These are phyloP conservation scores for Ornithoptera priamus DNA, from an alignment of 2,888 invertebrate genomes.

Conservation along the genomic window DNA sequence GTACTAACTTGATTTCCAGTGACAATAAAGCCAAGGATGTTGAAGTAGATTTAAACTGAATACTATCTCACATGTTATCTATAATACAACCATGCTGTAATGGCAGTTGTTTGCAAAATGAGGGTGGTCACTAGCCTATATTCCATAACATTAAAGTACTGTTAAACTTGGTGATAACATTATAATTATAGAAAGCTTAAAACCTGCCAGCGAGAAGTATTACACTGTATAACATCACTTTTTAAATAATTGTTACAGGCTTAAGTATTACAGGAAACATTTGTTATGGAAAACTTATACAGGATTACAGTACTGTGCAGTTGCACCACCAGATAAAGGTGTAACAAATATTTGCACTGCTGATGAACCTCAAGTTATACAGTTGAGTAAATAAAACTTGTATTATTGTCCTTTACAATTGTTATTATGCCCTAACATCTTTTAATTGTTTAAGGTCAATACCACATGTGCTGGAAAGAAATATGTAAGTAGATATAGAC, in stretches of 20 bases:
- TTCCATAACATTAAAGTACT: too few species aligned
- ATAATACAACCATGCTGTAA: too few species aligned
- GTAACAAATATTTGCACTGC: slow-evolving; percentile 76
- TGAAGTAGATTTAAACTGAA: too few species aligned
- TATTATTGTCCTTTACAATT: not conserved
- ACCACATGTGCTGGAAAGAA: slow-evolving; percentile 70
- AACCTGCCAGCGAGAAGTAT: not conserved
- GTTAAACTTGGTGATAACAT: too few species aligned
- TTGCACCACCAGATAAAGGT: slow-evolving; percentile 86
- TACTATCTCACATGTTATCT: too few species aligned
- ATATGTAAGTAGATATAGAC: slow-evolving; percentile 56
- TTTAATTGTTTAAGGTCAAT: slow-evolving; percentile 58
- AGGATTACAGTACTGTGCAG: slow-evolving; percentile 90
- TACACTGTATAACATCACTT: not conserved
- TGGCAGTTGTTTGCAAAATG: too few species aligned
- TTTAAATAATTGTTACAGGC: slow-evolving; percentile 64
- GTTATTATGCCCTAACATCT: slow-evolving; percentile 38
- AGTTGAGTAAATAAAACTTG: slow-evolving; percentile 72
- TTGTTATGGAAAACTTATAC: slow-evolving; percentile 93
- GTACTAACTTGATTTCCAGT: too few species aligned
- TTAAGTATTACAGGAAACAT: slow-evolving; percentile 86
- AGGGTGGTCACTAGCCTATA: too few species aligned
- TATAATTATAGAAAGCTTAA: not conserved
- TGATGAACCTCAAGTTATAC: slow-evolving; percentile 87
- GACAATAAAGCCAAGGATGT: too few species aligned